Conservation (phyloP, 2,113 vertebrate species). For the Hemichromis elongatus region DNA sequence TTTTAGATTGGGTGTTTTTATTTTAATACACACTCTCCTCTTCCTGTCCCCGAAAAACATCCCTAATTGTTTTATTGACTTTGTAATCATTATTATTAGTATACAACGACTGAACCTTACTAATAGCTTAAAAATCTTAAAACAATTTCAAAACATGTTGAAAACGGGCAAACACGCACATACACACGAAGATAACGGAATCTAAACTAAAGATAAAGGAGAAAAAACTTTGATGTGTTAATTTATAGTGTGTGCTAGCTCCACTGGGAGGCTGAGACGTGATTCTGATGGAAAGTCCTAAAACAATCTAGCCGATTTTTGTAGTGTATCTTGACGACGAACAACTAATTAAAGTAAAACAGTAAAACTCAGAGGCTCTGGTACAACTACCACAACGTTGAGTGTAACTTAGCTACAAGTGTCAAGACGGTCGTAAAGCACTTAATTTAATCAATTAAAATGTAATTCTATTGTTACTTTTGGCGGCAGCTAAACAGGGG, state of each 20-base stretch:
- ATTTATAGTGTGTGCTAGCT: not conserved
- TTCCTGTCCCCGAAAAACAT: not conserved
- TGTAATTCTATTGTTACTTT: not conserved
- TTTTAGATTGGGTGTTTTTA: not conserved
- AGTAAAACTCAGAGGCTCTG: not conserved
- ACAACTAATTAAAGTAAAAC: not conserved
- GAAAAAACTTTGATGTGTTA: not conserved
- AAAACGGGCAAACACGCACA: not conserved
- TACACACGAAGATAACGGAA: not conserved
- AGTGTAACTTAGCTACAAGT: constrained; percentile 13
- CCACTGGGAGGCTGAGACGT: not conserved
- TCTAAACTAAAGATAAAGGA: not conserved
- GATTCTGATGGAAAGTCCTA: not conserved
- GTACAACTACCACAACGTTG: not conserved
- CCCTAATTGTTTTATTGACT: not conserved
- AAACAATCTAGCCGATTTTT: not conserved
- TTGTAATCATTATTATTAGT: not conserved
- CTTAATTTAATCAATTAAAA: not conserved
- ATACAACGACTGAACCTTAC: not conserved
- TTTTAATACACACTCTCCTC: not conserved
- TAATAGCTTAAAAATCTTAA: not conserved
- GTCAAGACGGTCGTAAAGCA: not conserved
- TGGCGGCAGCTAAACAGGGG: too few species aligned
- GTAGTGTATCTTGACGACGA: not conserved
- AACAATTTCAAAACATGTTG: not conserved